phyloP scores from a whole-genome alignment of 2,888 invertebrate genomes.

The Ennomos erosarius region DNA sequence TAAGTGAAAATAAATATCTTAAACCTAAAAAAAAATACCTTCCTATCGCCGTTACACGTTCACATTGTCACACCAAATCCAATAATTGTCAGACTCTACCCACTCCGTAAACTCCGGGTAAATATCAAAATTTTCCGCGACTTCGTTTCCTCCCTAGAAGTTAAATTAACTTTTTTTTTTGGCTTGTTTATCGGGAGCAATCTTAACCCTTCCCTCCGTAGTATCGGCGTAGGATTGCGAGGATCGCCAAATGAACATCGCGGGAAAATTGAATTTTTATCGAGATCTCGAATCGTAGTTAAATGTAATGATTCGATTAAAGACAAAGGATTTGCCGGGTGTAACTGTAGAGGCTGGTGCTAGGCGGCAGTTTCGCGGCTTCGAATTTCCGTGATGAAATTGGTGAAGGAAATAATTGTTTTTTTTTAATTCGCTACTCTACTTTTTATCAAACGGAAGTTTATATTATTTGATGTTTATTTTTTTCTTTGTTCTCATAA shows the following conservation, averaged over 20 bases:
- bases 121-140: constrained; percentile 61
- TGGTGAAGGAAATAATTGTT: not conserved
- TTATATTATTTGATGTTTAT: no score
- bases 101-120: constrained; percentile 46
- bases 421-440: no score
- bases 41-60: no score
- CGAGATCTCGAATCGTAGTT: constrained; percentile 69
- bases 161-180: constrained; percentile 81
- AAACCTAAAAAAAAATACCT: no score
- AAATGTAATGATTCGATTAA: constrained; percentile 59
- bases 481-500: no score
- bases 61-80: constrained; percentile 47
- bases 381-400: constrained; percentile 13
- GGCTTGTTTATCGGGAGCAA: constrained; percentile 77
- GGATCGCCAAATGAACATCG: constrained; percentile 74
- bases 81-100: constrained; percentile 45
- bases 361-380: constrained; percentile 40
- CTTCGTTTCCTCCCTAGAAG: constrained; percentile 76
- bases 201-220: constrained; percentile 72
- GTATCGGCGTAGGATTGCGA: constrained; percentile 59
- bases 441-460: no score
- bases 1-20: no score
- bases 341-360: constrained; percentile 26
- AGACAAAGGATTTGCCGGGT: constrained; percentile 43
- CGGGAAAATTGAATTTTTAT: constrained; percentile 83